Evolutionary conservation across 2,888 invertebrate genomes (phyloP), one percentile per base, ranked within the genome.

Genomic region (Sussaba pulchella): DNA sequence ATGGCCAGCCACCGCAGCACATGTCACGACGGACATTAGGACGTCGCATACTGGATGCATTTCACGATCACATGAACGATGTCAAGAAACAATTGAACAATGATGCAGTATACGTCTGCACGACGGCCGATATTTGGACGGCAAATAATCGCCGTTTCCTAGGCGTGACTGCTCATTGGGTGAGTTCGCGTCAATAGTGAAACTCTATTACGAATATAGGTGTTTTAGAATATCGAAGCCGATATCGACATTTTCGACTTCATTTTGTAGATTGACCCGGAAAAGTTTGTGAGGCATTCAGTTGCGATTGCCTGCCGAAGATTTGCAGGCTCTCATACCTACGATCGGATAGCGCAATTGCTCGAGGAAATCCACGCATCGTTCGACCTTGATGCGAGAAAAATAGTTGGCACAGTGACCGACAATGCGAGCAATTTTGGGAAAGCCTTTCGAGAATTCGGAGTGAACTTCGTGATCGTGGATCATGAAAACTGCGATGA

Each of bases 71-170:
- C 26, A 73, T 73, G 72, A 17, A 64, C 10, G 17, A 54, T 39
- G 43, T 73, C 19, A 43, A 17, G 19, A 1, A 14, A 14, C 6
- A 41, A 12, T 19, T 73, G 14, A 31, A 43, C 10, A 31, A 31
- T 31, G 45, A 52, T 10, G 78, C 69, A 3, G 14, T 8, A 24
- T 71, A 79, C 54, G 74, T 71, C 21, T 79, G 79, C 19, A 79
- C 79, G 5, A 75, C 74, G 14, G 36, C 71, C 41, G 79, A 79
- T 19, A 66, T 75, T 26, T 79, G 79, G 74, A 69, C 79, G 8
- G 57, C 64, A n/a, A 61, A 12, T 36, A 70, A 39, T 47, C 64
- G 74, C 6, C 64, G 74, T 8, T 79, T 79, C n/a, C 17, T 70
- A 54, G 79, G 75, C 12, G 70, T 74, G 43, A 74, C 71, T 1